Evolutionary conservation across 2,888 invertebrate genomes (phyloP).

Genomic region (Luperina nickerlii): DNA sequence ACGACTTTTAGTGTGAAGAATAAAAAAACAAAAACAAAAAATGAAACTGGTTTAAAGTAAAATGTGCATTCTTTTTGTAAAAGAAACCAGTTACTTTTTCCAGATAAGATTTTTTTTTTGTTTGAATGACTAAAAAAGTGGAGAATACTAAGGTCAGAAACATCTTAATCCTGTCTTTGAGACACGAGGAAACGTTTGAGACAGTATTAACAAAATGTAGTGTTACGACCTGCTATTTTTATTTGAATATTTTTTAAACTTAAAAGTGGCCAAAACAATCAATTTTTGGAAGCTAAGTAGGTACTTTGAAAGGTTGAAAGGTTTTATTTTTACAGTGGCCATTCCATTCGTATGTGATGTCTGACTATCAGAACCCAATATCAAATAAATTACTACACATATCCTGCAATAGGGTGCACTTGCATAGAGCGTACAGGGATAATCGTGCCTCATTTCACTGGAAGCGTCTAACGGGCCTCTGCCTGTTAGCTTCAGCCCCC

Average conservation of each 20-base stretch:
- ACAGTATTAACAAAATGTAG: background rate
- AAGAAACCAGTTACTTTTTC: background rate
- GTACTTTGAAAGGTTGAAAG: background rate
- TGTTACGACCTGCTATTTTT: background rate
- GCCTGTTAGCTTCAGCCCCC: background rate
- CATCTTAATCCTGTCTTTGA: background rate
- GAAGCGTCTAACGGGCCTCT: background rate
- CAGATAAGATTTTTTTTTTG: constrained; percentile 7
- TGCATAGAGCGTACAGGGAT: background rate
- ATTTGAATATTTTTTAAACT: background rate
- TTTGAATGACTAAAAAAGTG: constrained; percentile 9
- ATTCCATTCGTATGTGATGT: background rate
- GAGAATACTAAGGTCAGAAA: background rate
- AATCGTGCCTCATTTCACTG: background rate
- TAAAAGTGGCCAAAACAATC: background rate
- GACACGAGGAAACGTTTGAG: background rate
- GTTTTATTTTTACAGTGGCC: background rate
- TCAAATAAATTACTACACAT: background rate
- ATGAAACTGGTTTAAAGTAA: constrained; percentile 6
- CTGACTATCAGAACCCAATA: background rate
- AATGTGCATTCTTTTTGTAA: background rate
- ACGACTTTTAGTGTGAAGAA: background rate
- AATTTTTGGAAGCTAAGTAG: background rate
- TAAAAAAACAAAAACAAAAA: background rate
- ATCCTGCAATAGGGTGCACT: background rate